Conservation (phyloP, 2,888 invertebrate species). For the Caenorhabditis parvicauda region DNA sequence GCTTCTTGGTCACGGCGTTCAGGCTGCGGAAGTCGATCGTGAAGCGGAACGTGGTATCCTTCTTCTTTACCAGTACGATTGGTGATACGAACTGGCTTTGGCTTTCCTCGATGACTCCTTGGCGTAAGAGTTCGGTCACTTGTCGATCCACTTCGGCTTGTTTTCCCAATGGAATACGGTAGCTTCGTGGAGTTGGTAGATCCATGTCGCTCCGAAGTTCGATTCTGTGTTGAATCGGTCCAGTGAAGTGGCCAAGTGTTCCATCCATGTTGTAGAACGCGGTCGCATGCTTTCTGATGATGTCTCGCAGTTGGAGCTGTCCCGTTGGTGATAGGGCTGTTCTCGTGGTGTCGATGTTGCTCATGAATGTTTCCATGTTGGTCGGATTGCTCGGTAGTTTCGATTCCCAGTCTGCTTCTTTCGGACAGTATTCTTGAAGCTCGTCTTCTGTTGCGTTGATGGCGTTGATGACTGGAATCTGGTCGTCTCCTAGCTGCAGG, state of each 20-base stretch:
- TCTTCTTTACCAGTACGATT: slow-evolving; percentile 20
- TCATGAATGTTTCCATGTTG: no score
- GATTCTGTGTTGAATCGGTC: slow-evolving; percentile 12
- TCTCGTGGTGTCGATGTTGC: no score
- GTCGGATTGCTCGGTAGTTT: no score
- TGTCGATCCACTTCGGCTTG: slow-evolving; percentile 8
- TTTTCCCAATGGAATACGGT: slow-evolving; percentile 10
- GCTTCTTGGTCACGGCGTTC: slow-evolving; percentile 14
- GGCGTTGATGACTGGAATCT: no score
- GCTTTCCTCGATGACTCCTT: slow-evolving; percentile 9
- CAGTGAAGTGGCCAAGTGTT: slow-evolving; percentile 11
- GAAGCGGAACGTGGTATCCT: slow-evolving; percentile 11
- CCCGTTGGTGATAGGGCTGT: no score
- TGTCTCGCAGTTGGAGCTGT: neutral
- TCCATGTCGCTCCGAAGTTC: neutral
- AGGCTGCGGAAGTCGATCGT: slow-evolving; percentile 18
- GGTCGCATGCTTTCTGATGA: neutral
- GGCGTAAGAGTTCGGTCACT: slow-evolving; percentile 4
- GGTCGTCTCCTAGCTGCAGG: no score
- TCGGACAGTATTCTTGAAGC: no score
- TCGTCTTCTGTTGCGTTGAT: no score
- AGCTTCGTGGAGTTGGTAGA: neutral
- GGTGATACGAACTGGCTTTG: slow-evolving; percentile 6
- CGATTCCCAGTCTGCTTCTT: no score
- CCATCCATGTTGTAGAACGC: slow-evolving; percentile 19